These are phyloP conservation scores for Lutjanus erythropterus DNA, from an alignment of 2,113 vertebrate genomes.

Conservation along the genomic window DNA sequence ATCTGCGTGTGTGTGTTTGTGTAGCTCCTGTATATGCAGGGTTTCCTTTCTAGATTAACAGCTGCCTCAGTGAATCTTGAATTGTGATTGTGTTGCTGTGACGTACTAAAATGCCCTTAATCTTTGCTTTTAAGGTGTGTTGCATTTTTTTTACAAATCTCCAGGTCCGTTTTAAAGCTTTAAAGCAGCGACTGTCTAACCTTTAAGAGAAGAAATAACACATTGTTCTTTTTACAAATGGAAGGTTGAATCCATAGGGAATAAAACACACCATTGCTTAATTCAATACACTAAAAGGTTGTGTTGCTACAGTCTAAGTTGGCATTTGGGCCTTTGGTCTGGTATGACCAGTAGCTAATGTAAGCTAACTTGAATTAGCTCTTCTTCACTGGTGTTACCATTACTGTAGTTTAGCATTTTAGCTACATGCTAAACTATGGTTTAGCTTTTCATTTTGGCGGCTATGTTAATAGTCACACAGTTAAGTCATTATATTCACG, in stretches of 20 bases:
- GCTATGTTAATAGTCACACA: no score
- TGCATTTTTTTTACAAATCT: not conserved
- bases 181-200: not conserved
- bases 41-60: not conserved
- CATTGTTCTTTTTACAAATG: not conserved
- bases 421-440: not conserved
- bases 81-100: not conserved
- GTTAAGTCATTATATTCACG: no score
- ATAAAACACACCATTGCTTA: not conserved
- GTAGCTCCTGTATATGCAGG: not conserved
- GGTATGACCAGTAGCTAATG: not conserved
- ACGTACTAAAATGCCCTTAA: not conserved
- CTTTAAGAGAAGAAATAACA: not conserved
- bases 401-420: not conserved
- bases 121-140: not conserved
- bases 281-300: not conserved
- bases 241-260: not conserved
- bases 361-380: not conserved
- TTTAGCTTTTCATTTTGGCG: no score
- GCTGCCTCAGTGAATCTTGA: not conserved
- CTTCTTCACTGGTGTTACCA: not conserved
- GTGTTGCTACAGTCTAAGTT: not conserved
- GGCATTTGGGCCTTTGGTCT: not conserved
- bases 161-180: not conserved
- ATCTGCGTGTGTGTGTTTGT: not conserved